Conservation (phyloP, 2,888 invertebrate genomes). For the Apamea sordens region DNA sequence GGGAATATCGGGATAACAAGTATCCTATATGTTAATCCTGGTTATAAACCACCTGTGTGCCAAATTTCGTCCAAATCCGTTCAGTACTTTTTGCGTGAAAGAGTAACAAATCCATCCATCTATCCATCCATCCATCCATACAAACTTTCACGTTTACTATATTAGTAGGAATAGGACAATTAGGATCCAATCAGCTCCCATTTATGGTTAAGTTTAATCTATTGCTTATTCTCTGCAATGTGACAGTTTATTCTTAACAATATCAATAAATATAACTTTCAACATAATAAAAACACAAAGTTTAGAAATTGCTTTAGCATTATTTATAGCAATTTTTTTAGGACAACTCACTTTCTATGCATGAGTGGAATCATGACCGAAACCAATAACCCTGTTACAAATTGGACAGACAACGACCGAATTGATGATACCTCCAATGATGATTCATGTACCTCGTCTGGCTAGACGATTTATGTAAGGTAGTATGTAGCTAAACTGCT, state of each 20-base stretch:
- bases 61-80: too few species aligned
- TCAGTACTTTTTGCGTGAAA: too few species aligned
- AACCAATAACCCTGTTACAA: slow-evolving; percentile 67
- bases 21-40: too few species aligned
- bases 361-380: slow-evolving; percentile 66
- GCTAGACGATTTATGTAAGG: background rate
- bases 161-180: background rate
- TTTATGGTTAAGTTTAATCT: background rate
- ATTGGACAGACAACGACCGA: slow-evolving; percentile 57
- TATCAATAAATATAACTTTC: background rate
- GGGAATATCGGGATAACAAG: too few species aligned
- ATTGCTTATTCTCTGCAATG: background rate
- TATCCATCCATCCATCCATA: too few species aligned
- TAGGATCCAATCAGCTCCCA: background rate
- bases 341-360: slow-evolving; percentile 68
- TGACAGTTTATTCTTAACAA: background rate
- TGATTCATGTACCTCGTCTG: slow-evolving; percentile 63
- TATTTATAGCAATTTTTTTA: slow-evolving; percentile 32
- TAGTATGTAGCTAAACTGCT: background rate
- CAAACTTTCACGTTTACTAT: too few species aligned
- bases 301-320: slow-evolving; percentile 20
- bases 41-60: too few species aligned
- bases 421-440: slow-evolving; percentile 61
- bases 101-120: too few species aligned
- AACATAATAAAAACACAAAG: background rate